Evolutionary conservation across 92 coral and sea anemone genomes (phyloP).

Genomic region (Isaurus tuberculatus): DNA sequence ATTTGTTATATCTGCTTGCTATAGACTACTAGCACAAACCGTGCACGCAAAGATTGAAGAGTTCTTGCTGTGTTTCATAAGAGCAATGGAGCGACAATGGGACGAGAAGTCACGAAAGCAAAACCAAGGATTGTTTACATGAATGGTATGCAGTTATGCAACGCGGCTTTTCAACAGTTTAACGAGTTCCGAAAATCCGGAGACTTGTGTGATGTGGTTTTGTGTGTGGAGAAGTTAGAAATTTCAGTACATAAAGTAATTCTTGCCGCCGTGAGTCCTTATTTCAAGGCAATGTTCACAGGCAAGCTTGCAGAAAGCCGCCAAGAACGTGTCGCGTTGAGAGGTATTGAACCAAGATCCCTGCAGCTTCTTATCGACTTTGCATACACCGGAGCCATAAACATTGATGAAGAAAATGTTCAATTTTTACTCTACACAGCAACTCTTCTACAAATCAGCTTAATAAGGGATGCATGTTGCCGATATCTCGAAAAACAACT

Average conservation of each 20-base stretch:
- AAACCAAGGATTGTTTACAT: constrained; percentile 35
- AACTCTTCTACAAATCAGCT: constrained; percentile 67
- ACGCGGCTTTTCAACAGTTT: constrained; percentile 63
- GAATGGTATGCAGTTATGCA: constrained; percentile 20
- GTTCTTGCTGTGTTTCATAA: not conserved
- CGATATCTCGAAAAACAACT: constrained; percentile 64
- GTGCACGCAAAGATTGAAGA: not conserved
- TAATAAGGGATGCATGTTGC: constrained; percentile 72
- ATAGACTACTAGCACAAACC: not conserved
- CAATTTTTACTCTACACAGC: constrained; percentile 74
- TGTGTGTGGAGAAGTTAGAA: constrained; percentile 73
- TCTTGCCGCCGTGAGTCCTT: constrained; percentile 86
- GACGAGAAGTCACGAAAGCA: not conserved
- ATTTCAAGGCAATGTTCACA: constrained; percentile 86
- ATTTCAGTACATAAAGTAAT: constrained; percentile 80
- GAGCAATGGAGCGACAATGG: constrained; percentile 17
- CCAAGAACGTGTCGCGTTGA: constrained; percentile 57
- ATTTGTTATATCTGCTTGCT: not conserved
- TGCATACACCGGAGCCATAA: constrained; percentile 68
- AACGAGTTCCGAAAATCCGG: constrained; percentile 66
- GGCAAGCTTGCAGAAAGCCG: constrained; percentile 75
- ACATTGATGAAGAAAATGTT: constrained; percentile 69
- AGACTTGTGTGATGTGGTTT: constrained; percentile 80
- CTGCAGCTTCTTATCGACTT: constrained; percentile 64
- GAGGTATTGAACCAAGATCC: constrained; percentile 66